Evolutionary conservation across 2,113 vertebrate genomes (phyloP).

Genomic region (Malurus alboscapulatus): DNA sequence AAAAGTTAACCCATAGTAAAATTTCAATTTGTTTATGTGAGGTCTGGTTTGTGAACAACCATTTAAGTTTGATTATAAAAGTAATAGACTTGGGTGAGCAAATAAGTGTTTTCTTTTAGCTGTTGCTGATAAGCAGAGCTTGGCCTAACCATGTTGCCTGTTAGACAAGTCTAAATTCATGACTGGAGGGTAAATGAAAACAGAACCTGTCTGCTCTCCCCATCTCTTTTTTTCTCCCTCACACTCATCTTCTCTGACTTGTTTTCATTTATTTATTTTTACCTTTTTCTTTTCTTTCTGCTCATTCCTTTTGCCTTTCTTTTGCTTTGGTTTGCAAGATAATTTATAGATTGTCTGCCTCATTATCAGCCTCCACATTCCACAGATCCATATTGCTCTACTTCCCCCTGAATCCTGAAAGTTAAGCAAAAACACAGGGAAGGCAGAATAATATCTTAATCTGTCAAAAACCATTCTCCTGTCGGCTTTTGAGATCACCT

Average conservation of each 20-base stretch:
- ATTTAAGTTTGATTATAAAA: background rate
- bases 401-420: background rate
- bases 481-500: background rate
- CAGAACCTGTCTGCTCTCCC: background rate
- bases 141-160: background rate
- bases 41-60: background rate
- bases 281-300: background rate
- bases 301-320: background rate
- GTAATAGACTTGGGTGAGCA: background rate
- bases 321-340: background rate
- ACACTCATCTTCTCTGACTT: background rate
- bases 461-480: background rate
- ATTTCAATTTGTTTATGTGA: background rate
- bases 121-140: background rate
- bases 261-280: background rate
- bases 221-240: background rate
- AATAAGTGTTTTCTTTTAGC: background rate
- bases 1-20: background rate
- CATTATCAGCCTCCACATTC: rapidly evolving
- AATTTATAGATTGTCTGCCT: background rate
- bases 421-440: background rate
- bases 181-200: background rate
- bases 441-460: background rate
- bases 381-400: background rate
- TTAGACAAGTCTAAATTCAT: background rate